Evolutionary conservation across 1,140 invertebrate species (phyloP).

Genomic region (Zaprionus inermis): DNA sequence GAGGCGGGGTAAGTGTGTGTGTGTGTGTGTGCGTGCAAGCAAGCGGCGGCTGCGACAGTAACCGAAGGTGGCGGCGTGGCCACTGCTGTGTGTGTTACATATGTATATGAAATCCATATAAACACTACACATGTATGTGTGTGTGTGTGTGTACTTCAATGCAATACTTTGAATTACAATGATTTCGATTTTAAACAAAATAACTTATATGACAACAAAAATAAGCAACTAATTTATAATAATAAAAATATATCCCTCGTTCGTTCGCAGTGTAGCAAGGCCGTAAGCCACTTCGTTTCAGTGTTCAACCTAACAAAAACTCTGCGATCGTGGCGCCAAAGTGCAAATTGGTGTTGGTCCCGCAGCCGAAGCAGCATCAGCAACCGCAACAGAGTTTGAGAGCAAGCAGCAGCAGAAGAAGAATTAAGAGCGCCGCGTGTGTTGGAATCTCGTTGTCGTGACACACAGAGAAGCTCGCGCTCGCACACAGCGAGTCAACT

Average conservation of each 20-base stretch:
- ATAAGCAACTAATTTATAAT: background rate
- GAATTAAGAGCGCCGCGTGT: conserved; percentile 46
- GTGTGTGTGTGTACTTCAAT: background rate
- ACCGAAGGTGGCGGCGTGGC: conserved; percentile 43
- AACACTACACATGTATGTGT: conserved; percentile 9
- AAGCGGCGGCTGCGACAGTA: conserved; percentile 8
- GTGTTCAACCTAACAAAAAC: conserved; percentile 31
- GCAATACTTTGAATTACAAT: background rate
- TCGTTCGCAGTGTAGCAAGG: conserved; percentile 22
- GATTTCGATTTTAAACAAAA: background rate
- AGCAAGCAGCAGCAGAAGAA: conserved; percentile 13
- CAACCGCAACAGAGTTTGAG: conserved; percentile 2
- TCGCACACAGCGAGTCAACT: conserved; percentile 17
- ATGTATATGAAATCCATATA: background rate
- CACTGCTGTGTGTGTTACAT: conserved; percentile 2
- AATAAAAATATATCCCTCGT: conserved; percentile 3
- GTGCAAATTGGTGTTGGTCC: conserved; percentile 46
- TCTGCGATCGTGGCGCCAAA: conserved; percentile 45
- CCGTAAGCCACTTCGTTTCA: conserved; percentile 14
- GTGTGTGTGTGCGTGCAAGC: conserved; percentile 24
- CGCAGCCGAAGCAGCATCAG: conserved; percentile 18
- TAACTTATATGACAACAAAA: conserved; percentile 2
- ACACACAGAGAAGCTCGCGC: conserved; percentile 23
- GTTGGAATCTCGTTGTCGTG: conserved; percentile 45
- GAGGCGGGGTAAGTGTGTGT: conserved; percentile 41